Evolutionary conservation across 2,888 invertebrate species (phyloP), one percentile per base, ranked within the genome.

Genomic region (Phengaris arion): DNA sequence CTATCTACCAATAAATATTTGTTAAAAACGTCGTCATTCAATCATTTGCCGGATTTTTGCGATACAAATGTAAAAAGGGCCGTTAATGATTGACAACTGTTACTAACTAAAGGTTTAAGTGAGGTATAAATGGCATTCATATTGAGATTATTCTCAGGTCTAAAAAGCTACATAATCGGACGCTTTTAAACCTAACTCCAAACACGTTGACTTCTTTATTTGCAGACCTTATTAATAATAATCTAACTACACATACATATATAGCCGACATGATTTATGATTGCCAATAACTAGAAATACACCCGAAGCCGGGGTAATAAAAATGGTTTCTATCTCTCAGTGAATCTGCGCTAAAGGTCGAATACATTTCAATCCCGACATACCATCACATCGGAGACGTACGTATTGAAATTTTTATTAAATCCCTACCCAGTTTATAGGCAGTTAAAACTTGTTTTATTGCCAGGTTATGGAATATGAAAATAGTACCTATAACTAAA

Each of bases 381-480:
- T 64, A 64, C 35, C 59, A 22, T 59, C 64, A 45, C 35, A 64
- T 64, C 35, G 12, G 35, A 45, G 35, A 59, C 6, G 8, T 64
- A 59, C 74, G 68, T 51, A 68, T 75, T 74, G 68, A 74, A 74
- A 68, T 74, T 75, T 68, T 68, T 54, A 68, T 52, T 46, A 75
- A 68, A 68, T 45, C 68, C 68, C 55, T 68, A 55, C 35, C 35
- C 68, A 68, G 35, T 52, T 68, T 68, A 74, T 68, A 45, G 45
- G 68, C 74, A 64, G 64, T 64, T 64, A 64, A 64, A 12, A 35
- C 8, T 8, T 6, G 59, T 59, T 59, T 59, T 22, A 59, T 59
- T 22, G 59, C 22, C 2, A 22, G 59, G 4, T 22, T 59, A 59
- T 22, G 59, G 59, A 59, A 10, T 22, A 59, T 59, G 15, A 59